These are phyloP conservation scores for Heterochromis multidens DNA, from an alignment of 2,113 vertebrate genomes.

Conservation along the genomic window DNA sequence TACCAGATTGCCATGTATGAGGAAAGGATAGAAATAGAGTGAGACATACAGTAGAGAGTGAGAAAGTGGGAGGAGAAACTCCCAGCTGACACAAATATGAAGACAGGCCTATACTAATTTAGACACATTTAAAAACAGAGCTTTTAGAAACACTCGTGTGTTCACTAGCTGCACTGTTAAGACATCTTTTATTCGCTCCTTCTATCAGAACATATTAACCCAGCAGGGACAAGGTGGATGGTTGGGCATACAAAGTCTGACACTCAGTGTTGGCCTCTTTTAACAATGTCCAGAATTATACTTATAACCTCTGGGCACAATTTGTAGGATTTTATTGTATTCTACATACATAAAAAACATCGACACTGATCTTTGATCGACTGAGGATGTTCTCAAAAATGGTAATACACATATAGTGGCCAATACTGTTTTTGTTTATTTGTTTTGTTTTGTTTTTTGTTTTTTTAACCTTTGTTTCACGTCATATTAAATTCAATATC, in stretches of 20 bases:
- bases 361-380: background rate
- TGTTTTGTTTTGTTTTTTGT: background rate
- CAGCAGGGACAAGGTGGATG: background rate
- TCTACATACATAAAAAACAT: background rate
- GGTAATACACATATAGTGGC: no score
- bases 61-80: background rate
- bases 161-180: background rate
- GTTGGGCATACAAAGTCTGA: background rate
- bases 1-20: background rate
- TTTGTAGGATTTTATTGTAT: background rate
- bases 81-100: background rate
- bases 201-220: background rate
- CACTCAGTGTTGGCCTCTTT: background rate
- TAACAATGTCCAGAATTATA: background rate
- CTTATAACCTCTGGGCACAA: background rate
- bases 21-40: background rate
- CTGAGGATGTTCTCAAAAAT: no score
- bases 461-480: accelerated
- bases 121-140: background rate
- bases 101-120: background rate
- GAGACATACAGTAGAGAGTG: background rate
- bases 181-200: background rate
- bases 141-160: background rate
- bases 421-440: background rate
- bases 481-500: background rate